These are phyloP conservation scores for Coturnix japonica DNA, from an alignment of 2,113 vertebrate species.

Conservation along the genomic window DNA sequence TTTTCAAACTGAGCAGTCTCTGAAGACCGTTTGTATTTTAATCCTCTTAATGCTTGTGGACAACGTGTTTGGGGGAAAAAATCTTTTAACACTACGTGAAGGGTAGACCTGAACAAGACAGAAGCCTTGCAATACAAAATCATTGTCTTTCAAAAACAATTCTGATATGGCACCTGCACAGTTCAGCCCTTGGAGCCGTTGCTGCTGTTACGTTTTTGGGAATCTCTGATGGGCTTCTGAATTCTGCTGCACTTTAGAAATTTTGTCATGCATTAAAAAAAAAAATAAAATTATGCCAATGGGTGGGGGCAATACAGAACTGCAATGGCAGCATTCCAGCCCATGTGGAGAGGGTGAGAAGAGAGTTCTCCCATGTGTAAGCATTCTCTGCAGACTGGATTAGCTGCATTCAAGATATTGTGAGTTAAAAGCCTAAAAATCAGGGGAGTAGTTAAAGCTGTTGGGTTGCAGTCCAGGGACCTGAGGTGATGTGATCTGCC, in stretches of 20 bases:
- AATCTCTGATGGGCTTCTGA: conserved; percentile 60
- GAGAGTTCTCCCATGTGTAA: not conserved
- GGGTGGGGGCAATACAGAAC: conserved; percentile 36
- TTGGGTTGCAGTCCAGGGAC: conserved; percentile 30
- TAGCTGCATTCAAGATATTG: not conserved
- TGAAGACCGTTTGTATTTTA: conserved; percentile 6
- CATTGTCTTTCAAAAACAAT: conserved; percentile 44
- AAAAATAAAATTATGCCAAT: conserved; percentile 1
- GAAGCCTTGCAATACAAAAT: conserved; percentile 60
- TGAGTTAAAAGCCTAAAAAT: not conserved
- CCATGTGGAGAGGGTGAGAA: not conserved
- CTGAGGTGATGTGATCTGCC: not conserved
- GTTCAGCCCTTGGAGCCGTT: not conserved
- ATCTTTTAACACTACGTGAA: conserved; percentile 27
- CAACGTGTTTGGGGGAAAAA: not conserved
- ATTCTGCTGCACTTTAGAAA: conserved; percentile 76
- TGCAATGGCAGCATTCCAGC: not conserved
- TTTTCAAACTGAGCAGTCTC: conserved; percentile 34
- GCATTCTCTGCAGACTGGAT: not conserved
- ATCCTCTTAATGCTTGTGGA: conserved; percentile 1
- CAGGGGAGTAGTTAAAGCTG: not conserved
- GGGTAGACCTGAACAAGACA: conserved; percentile 7
- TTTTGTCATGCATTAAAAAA: conserved; percentile 16
- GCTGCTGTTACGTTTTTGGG: conserved; percentile 59
- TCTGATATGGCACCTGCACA: conserved; percentile 19